Evolutionary conservation across 2,113 vertebrate species (phyloP).

Genomic region (Hyaena hyaena): DNA sequence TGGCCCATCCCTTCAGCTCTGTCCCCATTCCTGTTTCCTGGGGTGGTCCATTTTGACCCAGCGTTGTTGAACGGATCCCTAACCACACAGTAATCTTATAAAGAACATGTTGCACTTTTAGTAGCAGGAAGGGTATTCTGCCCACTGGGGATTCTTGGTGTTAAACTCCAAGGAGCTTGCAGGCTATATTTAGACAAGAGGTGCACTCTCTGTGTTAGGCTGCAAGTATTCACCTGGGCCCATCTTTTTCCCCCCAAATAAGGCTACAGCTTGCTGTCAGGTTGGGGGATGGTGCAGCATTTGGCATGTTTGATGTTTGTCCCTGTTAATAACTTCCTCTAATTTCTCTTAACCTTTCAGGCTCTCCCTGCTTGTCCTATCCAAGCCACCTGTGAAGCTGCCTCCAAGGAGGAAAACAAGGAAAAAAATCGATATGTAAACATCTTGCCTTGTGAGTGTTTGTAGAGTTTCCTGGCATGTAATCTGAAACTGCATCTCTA

Average conservation of each 20-base stretch:
- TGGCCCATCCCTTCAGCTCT: background rate
- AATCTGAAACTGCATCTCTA: constrained; percentile 31
- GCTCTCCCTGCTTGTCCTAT: constrained; percentile 97
- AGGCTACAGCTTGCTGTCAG: constrained; percentile 10
- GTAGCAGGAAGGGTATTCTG: background rate
- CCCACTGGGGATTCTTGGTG: background rate
- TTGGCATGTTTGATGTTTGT: background rate
- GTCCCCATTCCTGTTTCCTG: background rate
- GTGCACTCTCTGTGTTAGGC: background rate
- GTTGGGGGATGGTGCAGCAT: background rate
- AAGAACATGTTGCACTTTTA: background rate
- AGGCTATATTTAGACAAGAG: background rate
- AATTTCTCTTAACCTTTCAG: constrained; percentile 82
- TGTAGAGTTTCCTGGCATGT: constrained; percentile 4
- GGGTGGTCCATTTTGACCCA: background rate
- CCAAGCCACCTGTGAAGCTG: constrained; percentile 97
- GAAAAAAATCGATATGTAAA: constrained; percentile 99
- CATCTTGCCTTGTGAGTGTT: constrained; percentile 96
- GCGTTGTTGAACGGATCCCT: background rate
- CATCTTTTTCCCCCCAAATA: background rate
- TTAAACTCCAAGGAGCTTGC: constrained; percentile 7
- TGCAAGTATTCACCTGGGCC: background rate
- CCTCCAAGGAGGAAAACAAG: constrained; percentile 99
- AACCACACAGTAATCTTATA: background rate
- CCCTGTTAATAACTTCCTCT: background rate